A percentile compares a stretch with the other conserved stretches of the same genome.
Evolutionary conservation across 2,888 invertebrate genomes (phyloP).

Genomic region (Chalcosyrphus nemorum): DNA sequence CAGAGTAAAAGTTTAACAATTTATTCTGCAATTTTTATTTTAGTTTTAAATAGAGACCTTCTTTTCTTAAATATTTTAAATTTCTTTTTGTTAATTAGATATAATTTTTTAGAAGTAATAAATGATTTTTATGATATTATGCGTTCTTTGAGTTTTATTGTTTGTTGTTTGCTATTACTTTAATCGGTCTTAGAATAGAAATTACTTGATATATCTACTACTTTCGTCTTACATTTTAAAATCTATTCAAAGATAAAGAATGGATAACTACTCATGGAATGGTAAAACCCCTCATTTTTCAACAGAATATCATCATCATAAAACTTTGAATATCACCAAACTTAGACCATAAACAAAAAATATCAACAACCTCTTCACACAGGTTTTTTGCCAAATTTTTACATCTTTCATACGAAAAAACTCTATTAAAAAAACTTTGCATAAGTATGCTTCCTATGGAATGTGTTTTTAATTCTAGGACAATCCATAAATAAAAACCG

Average conservation of each 20-base stretch:
- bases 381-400: slow-evolving; percentile 25
- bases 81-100: slow-evolving; percentile 58
- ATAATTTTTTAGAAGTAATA: slow-evolving; percentile 58
- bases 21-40: slow-evolving; percentile 35
- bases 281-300: not conserved
- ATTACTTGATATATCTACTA: too few species aligned
- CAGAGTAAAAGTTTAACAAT: not conserved
- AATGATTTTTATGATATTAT: slow-evolving; percentile 66
- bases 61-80: slow-evolving; percentile 30
- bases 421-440: not conserved
- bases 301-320: not conserved
- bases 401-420: not conserved
- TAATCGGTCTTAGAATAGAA: too few species aligned
- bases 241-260: too few species aligned
- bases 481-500: slow-evolving; percentile 62
- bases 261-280: too few species aligned
- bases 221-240: not conserved
- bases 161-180: not conserved
- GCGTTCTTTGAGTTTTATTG: slow-evolving; percentile 42
- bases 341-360: not conserved
- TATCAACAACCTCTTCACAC: not conserved
- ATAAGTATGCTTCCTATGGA: slow-evolving; percentile 70
- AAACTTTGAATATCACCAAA: not conserved
- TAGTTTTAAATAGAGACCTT: not conserved
- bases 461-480: slow-evolving; percentile 58